Evolutionary conservation across 2,888 invertebrate genomes (phyloP).

Genomic region (Venusia cambrica): DNA sequence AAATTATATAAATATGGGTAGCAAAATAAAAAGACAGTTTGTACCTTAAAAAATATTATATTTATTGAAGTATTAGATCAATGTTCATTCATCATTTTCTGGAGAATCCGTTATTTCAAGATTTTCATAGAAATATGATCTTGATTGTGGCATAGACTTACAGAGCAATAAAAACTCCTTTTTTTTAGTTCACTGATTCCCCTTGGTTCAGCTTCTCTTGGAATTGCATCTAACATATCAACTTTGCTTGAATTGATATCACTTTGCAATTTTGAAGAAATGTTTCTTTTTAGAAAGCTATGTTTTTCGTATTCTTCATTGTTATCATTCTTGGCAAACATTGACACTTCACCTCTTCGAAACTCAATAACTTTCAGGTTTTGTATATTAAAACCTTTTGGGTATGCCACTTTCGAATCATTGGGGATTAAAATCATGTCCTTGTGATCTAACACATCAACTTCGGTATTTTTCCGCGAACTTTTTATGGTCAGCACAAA

Average conservation of each 20-base stretch:
- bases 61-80: too few relatives aligned
- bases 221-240: slow-evolving; percentile 1
- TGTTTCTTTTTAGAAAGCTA: neutral
- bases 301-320: neutral
- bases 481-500: slow-evolving; percentile 4
- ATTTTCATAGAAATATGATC: too few relatives aligned
- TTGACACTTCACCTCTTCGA: slow-evolving; percentile 9
- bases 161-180: neutral
- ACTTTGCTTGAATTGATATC: neutral
- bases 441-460: slow-evolving; percentile 19
- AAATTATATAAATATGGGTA: too few relatives aligned
- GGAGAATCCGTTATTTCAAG: too few relatives aligned
- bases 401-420: slow-evolving; percentile 10
- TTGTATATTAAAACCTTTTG: slow-evolving; percentile 16
- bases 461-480: slow-evolving; percentile 24
- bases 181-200: neutral
- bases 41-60: too few relatives aligned
- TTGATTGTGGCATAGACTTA: neutral
- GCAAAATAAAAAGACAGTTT: too few relatives aligned
- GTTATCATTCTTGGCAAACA: slow-evolving; percentile 1
- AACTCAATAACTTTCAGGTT: slow-evolving; percentile 18
- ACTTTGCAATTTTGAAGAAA: neutral
- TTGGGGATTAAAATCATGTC: slow-evolving; percentile 17
- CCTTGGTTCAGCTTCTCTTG: slow-evolving; percentile 3
- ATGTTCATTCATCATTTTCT: too few relatives aligned